phyloP scores from a whole-genome alignment of 2,888 invertebrate species.

The Antheraea yamamai region DNA sequence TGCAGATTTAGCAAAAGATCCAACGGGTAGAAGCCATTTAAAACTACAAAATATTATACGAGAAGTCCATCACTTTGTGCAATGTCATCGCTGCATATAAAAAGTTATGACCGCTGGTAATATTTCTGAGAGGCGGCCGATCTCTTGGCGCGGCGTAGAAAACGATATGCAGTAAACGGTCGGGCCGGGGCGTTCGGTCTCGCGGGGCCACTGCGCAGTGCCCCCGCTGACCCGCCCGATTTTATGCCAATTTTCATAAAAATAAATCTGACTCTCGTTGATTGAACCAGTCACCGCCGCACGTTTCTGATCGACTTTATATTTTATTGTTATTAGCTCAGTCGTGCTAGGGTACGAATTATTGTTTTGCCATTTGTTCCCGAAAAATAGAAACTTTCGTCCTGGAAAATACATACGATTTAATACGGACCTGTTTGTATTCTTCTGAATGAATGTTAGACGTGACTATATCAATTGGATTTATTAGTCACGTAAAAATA shows the following conservation, averaged over 20 bases:
- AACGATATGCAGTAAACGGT: slow-evolving; percentile 82
- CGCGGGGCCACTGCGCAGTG: slow-evolving; percentile 70
- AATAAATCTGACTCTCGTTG: slow-evolving; percentile 81
- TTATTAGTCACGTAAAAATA: not conserved
- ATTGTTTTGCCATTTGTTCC: slow-evolving; percentile 79
- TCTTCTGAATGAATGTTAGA: not conserved
- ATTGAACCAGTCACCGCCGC: slow-evolving; percentile 80
- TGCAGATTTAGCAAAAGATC: not conserved
- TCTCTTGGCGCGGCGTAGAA: slow-evolving; percentile 60
- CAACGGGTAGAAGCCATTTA: not conserved
- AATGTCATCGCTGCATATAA: slow-evolving; percentile 82
- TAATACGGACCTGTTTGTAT: not conserved
- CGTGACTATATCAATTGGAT: not conserved
- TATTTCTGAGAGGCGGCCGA: slow-evolving; percentile 71
- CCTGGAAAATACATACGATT: slow-evolving; percentile 14
- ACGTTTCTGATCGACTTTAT: slow-evolving; percentile 75
- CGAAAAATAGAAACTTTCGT: slow-evolving; percentile 62
- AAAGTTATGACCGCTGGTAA: slow-evolving; percentile 81
- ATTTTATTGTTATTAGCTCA: slow-evolving; percentile 81
- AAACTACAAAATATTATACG: slow-evolving; percentile 3
- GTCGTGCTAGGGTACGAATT: slow-evolving; percentile 77
- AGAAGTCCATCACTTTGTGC: slow-evolving; percentile 69
- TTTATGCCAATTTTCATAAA: slow-evolving; percentile 83
- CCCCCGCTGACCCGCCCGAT: slow-evolving; percentile 76
- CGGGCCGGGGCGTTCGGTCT: slow-evolving; percentile 72